Conservation (phyloP, 2,797 vertebrate genomes). For the Alosa sapidissima region DNA sequence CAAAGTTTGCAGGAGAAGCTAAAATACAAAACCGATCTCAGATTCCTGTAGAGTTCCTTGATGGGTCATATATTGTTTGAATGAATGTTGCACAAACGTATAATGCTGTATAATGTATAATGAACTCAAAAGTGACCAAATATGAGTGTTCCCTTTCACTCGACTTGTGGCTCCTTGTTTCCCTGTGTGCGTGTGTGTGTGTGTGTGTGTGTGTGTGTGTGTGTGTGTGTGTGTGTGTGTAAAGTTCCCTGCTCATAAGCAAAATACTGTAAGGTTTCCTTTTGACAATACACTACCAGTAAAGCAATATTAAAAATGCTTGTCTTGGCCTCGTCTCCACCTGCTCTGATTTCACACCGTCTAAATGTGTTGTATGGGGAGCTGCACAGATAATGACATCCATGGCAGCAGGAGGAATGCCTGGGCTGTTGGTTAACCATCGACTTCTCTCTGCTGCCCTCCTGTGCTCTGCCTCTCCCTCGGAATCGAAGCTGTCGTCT, state of each 20-base stretch:
- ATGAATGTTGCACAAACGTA: neutral
- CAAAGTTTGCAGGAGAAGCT: neutral
- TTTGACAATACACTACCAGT: neutral
- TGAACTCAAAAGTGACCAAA: neutral
- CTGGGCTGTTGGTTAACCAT: constrained; percentile 35
- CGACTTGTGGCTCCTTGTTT: neutral
- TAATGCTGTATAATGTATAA: neutral
- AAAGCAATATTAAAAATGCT: neutral
- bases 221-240: too few relatives aligned
- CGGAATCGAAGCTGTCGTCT: constrained; percentile 68
- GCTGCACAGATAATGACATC: constrained; percentile 57
- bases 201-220: too few relatives aligned
- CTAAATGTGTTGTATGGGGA: constrained; percentile 53
- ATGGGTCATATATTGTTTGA: neutral
- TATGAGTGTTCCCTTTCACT: neutral
- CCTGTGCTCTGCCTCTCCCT: constrained; percentile 44
- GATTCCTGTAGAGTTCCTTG: neutral
- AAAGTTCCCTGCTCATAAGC: too few relatives aligned
- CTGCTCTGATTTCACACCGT: neutral
- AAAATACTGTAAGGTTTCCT: too few relatives aligned
- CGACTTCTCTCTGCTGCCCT: constrained; percentile 49
- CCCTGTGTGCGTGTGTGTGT: too few relatives aligned
- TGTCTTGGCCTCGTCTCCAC: neutral
- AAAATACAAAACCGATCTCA: neutral
- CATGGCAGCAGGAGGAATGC: constrained; percentile 55